Evolutionary conservation across 2,797 vertebrate species (phyloP), one percentile per base, ranked within the genome.

Genomic region (Pangasius mekongensis): DNA sequence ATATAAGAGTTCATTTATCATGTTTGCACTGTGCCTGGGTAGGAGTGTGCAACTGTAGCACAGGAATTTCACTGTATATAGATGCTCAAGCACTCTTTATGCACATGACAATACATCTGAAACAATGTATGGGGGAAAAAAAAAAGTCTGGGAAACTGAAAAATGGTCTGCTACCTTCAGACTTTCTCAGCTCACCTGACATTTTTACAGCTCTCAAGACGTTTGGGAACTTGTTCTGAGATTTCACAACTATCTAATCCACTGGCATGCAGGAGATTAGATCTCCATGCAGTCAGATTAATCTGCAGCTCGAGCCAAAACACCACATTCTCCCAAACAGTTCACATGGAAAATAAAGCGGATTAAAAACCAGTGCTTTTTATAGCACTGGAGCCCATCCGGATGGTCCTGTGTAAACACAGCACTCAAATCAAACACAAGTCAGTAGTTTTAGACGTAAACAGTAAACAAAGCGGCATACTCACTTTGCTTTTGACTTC

Each of bases 401-500:
- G 83, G 47, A 69, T 33, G 10, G 18, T 54, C 0, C 14, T 43
- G 81, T 83, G 60, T 83, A 83, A 83, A 83, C 81, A 64, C 24
- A 14, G 16, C 14, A 33, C n/a, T 27, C 71, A 39, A 39, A 81
- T 36, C 77, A 82, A 60, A 82, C 22, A 62, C 13, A 49, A 3
- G 20, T n/a, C 36, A 73, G 39, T 22, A 47, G 27, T 13, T 47
- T 2, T 13, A 9, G 10, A 30, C 0, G 8, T 27, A 30, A 20
- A 20, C n/a, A 82, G 33, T 3, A 66, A 83, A 47, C 9, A 49
- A 83, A 83, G 24, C 56, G 14, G 24, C 24, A 47, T 22, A 43
- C 97, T 97, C 94, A 99, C 98, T 98, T 99, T 99, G 94, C 98
- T 98, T 93, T 99, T 99, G 84, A 99, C 98, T 95, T 99, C 98